Percentiles rank a stretch among this genome's conserved stretches.
Evolutionary conservation across 2,797 vertebrate species (phyloP).

Genomic region (Sebastiscus albofasciatus): DNA sequence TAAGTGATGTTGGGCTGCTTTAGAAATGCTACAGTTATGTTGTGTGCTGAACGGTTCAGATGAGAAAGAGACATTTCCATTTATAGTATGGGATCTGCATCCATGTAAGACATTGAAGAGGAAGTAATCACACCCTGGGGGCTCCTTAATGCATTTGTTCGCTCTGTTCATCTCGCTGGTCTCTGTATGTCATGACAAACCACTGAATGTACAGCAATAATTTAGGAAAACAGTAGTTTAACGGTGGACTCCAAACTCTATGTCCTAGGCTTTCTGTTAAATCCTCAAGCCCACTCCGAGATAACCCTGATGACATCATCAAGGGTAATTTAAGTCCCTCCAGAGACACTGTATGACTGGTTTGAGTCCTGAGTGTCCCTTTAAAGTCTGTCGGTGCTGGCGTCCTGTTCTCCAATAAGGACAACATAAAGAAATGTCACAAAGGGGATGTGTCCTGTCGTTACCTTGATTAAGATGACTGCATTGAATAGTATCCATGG

Average conservation of each 20-base stretch:
- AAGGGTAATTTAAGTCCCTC: not conserved
- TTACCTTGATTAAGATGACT: conserved; percentile 15
- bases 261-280: not conserved
- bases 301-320: not conserved
- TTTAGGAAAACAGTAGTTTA: not conserved
- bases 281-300: not conserved
- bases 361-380: not conserved
- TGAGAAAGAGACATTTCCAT: conserved; percentile 12
- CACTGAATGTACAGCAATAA: not conserved
- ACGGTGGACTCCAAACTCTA: not conserved
- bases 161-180: not conserved
- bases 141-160: not conserved
- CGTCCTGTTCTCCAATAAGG: not conserved
- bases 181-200: not conserved
- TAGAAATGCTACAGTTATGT: not conserved
- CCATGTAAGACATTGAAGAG: not conserved
- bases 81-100: not conserved
- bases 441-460: conserved; percentile 14
- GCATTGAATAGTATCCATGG: conserved; percentile 22
- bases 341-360: not conserved
- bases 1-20: not conserved
- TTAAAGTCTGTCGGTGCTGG: not conserved
- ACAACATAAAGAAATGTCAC: conserved; percentile 8
- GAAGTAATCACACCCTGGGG: not conserved
- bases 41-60: not conserved